Evolutionary conservation across 2,113 vertebrate genomes (phyloP).

Genomic region (Parus major): DNA sequence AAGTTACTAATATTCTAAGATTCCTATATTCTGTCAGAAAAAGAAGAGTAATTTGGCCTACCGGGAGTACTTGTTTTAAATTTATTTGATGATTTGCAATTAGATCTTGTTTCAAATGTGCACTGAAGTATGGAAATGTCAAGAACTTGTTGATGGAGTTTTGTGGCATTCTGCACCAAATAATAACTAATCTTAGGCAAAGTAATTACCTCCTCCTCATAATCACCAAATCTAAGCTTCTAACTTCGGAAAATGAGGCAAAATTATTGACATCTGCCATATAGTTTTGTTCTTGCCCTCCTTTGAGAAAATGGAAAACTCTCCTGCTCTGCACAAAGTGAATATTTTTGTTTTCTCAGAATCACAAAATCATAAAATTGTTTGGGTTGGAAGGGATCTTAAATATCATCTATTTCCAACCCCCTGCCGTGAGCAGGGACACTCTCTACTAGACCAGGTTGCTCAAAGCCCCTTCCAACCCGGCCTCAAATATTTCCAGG

Average conservation of each 20-base stretch:
- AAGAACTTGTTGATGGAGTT: neutral
- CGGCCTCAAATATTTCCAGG: neutral
- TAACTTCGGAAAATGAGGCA: neutral
- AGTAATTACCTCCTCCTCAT: neutral
- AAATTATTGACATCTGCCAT: neutral
- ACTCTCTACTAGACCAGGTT: neutral
- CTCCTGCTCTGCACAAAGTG: neutral
- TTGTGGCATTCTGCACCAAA: neutral
- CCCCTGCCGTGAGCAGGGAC: neutral
- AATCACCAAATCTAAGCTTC: neutral
- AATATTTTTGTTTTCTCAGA: neutral
- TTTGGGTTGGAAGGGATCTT: neutral
- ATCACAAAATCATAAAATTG: neutral
- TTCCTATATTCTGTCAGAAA: neutral
- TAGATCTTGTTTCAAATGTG: neutral
- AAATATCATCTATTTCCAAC: neutral
- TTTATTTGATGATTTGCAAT: neutral
- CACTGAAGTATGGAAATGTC: neutral
- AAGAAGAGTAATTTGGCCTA: neutral
- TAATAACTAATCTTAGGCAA: neutral
- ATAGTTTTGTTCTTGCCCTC: neutral
- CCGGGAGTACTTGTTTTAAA: neutral
- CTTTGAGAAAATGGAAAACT: too few relatives aligned
- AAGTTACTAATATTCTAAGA: neutral
- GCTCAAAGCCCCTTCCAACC: neutral